Conservation (phyloP, 1,140 invertebrate genomes). For the Microplitis mediator region DNA sequence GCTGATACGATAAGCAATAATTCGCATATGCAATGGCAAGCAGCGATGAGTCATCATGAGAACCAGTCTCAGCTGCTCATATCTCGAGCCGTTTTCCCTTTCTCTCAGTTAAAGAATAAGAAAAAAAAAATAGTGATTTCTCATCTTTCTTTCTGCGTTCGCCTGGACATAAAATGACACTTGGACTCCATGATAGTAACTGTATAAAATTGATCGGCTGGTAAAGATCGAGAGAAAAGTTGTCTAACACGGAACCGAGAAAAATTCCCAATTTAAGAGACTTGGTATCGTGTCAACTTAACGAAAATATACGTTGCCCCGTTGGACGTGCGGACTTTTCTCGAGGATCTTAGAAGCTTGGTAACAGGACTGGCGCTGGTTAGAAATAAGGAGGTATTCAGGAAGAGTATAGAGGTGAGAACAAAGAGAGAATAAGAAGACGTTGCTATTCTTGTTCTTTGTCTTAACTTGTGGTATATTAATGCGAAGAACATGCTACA, state of each 20-base stretch:
- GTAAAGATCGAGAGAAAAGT: neutral
- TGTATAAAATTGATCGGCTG: neutral
- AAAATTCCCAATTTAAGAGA: constrained; percentile 57
- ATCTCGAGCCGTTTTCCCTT: neutral
- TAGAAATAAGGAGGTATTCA: constrained; percentile 26
- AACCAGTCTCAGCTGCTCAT: constrained; percentile 12
- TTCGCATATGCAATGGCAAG: neutral
- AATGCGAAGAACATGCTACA: constrained; percentile 62
- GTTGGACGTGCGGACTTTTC: constrained; percentile 37
- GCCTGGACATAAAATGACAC: neutral
- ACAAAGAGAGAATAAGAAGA: constrained; percentile 39
- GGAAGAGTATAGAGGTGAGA: constrained; percentile 29
- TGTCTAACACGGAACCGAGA: constrained; percentile 5
- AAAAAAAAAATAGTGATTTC: neutral
- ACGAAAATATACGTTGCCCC: constrained; percentile 59
- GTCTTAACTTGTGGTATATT: constrained; percentile 63
- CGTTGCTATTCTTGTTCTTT: constrained; percentile 48
- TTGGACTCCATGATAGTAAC: neutral
- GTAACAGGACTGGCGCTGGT: constrained; percentile 4
- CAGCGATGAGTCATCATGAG: constrained; percentile 10
- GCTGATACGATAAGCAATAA: neutral
- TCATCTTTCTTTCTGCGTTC: neutral
- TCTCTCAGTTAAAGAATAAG: neutral
- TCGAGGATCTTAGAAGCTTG: neutral
- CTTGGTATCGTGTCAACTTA: constrained; percentile 49